Evolutionary conservation across 2,888 invertebrate genomes (phyloP), one percentile per base, ranked within the genome.

Genomic region (Operophtera brumata): DNA sequence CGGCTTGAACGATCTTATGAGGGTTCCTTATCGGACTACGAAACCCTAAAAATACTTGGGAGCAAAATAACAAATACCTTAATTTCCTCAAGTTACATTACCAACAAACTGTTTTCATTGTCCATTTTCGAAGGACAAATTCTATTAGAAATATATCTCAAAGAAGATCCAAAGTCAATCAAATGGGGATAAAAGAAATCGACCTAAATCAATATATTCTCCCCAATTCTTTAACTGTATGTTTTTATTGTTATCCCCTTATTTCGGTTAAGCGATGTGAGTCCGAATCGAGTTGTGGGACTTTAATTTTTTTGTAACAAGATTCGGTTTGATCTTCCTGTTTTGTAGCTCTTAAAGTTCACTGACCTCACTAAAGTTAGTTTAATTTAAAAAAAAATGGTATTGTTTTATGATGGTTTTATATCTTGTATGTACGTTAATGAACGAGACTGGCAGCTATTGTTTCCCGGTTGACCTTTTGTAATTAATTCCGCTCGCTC

Each of bases 401-500:
- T 42, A 46, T 37, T 34, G 43, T 39, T 56, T 47, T 47, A 51
- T 56, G 47, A 56, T 35, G 35, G 35, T 51, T 51, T 43, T 28
- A 44, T 25, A 20, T 20, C 20, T 20, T 20, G 20, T 20, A 8
- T 20, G 20, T 20, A 8, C 36, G 47, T 47, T 51, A 30, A 47
- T 51, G 43, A 51, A 56, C 47, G 47, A 56, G 44, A 20, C 45
- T 43, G 47, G 64, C 20, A 20, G 65, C 67, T 65, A 73, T 77
- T 73, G 69, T 77, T 65, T 65, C 63, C 62, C 56, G 61, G 72
- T 64, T 73, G 71, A 73, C 76, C 75, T 75, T 77, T 77, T 77
- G 75, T 72, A 78, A 77, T 79, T 74, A 75, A 76, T 77, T 77
- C 71, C 70, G 73, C 69, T 70, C 72, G 69, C 66, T 75, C 72